Conservation (phyloP, 2,888 invertebrate genomes). For the Bugulina stolonifera region DNA sequence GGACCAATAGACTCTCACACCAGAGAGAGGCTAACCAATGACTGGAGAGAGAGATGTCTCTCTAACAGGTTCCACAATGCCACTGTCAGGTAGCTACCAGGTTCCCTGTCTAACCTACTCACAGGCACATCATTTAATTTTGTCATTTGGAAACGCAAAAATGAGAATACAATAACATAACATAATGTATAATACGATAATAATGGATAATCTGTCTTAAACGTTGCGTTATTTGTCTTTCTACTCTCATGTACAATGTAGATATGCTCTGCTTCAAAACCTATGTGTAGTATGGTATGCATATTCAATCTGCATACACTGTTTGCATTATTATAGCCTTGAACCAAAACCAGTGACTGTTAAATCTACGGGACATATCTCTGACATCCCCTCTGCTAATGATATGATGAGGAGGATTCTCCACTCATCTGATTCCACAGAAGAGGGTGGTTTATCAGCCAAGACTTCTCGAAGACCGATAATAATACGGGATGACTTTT, state of each 20-base stretch:
- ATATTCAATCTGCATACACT: no score
- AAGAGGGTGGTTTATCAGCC: not conserved
- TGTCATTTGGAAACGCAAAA: no score
- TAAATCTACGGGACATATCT: not conserved
- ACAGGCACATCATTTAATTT: no score
- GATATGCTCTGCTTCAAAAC: no score
- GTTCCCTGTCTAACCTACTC: no score
- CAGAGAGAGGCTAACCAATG: conserved; percentile 38
- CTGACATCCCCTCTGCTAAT: not conserved
- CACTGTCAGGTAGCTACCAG: not conserved
- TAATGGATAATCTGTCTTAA: no score
- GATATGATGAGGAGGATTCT: conserved; percentile 8
- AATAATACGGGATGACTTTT: conserved; percentile 38
- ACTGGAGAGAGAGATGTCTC: conserved; percentile 44
- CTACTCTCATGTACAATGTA: no score
- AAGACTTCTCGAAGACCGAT: conserved; percentile 30
- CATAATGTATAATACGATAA: no score
- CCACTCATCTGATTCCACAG: not conserved
- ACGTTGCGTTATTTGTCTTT: no score
- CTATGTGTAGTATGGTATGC: no score
- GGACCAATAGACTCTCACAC: conserved; percentile 46
- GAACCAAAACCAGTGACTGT: not conserved
- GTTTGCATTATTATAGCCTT: no score
- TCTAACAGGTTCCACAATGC: conserved; percentile 35
- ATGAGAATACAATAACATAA: no score